Evolutionary conservation across 2,888 invertebrate genomes (phyloP).

Genomic region (Galeopsomyia nigrocyanea): DNA sequence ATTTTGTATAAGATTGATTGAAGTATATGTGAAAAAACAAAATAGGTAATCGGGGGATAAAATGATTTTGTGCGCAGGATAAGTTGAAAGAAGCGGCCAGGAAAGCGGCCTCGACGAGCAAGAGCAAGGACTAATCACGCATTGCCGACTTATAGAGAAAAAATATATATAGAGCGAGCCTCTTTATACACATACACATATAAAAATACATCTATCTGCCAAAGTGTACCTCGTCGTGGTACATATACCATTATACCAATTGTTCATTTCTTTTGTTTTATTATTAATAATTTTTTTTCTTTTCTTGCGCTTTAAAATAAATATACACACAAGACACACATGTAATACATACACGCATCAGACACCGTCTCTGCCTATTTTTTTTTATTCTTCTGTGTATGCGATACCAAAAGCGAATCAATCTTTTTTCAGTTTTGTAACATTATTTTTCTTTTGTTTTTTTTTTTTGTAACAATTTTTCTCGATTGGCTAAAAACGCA

Average conservation of each 20-base stretch:
- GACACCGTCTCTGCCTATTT: too few relatives aligned
- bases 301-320: slow-evolving; percentile 6
- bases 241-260: slow-evolving; percentile 27
- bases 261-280: slow-evolving; percentile 27
- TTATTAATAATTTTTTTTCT: slow-evolving; percentile 22
- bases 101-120: slow-evolving; percentile 55
- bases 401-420: too few relatives aligned
- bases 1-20: slow-evolving; percentile 1
- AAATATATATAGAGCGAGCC: slow-evolving; percentile 43
- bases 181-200: too few relatives aligned
- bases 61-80: slow-evolving; percentile 63
- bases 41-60: not conserved
- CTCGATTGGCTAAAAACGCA: too few relatives aligned
- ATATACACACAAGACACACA: too few relatives aligned
- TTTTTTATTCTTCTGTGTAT: too few relatives aligned
- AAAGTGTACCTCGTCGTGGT: slow-evolving; percentile 32
- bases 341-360: too few relatives aligned
- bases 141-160: slow-evolving; percentile 46
- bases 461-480: too few relatives aligned
- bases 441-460: slow-evolving; percentile 6
- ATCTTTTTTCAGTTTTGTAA: too few relatives aligned
- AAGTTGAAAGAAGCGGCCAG: slow-evolving; percentile 57
- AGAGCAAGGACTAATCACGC: slow-evolving; percentile 47
- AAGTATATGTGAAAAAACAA: too few relatives aligned
- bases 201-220: slow-evolving; percentile 45